These are phyloP conservation scores for Zosterops lateralis DNA, from an alignment of 2,113 vertebrate genomes.

Conservation along the genomic window DNA sequence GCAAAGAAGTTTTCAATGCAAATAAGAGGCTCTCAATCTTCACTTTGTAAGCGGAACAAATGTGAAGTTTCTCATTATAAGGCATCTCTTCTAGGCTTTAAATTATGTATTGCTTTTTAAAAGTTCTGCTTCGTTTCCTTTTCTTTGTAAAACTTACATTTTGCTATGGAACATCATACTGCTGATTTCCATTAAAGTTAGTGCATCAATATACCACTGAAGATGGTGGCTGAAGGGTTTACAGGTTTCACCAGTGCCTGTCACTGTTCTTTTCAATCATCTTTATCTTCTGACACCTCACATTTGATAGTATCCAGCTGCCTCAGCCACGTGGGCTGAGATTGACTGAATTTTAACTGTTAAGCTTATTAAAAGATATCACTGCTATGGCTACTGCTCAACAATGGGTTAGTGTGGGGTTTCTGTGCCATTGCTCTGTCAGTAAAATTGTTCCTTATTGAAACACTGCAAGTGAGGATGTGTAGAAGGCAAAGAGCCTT, in stretches of 20 bases:
- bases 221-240: not conserved
- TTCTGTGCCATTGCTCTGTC: not conserved
- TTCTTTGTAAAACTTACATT: not conserved
- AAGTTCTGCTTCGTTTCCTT: not conserved
- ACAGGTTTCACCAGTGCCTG: not conserved
- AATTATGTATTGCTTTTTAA: not conserved
- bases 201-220: not conserved
- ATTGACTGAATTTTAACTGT: not conserved
- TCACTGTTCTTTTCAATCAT: not conserved
- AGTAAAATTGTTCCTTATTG: not conserved
- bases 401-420: rapidly evolving
- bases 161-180: not conserved
- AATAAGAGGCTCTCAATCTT: not conserved
- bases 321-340: not conserved
- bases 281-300: not conserved
- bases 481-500: not conserved
- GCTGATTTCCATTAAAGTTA: not conserved
- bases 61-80: not conserved
- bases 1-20: not conserved
- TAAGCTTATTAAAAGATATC: not conserved
- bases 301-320: not conserved
- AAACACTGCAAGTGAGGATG: not conserved
- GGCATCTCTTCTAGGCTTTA: not conserved
- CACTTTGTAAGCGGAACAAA: not conserved
- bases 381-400: not conserved